A percentile compares a stretch with the other conserved stretches of the same genome.
Conservation (phyloP, 2,888 invertebrate genomes). For the Craniophora ligustri region DNA sequence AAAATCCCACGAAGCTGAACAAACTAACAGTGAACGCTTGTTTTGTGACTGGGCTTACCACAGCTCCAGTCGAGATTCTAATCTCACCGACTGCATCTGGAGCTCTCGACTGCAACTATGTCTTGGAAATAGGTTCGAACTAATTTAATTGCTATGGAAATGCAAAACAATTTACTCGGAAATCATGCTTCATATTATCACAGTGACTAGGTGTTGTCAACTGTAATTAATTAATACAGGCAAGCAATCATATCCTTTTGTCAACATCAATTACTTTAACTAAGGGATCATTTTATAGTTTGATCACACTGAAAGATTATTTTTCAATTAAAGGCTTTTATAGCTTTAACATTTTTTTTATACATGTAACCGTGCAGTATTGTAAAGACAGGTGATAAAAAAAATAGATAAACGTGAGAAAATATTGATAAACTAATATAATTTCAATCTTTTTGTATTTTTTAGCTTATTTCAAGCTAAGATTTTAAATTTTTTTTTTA, state of each 20-base stretch:
- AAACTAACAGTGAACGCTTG: constrained; percentile 28
- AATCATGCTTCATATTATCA: constrained; percentile 11
- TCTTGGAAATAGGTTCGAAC: constrained; percentile 26
- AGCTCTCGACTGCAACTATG: not conserved
- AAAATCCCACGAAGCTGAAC: constrained; percentile 17
- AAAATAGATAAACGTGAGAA: no score
- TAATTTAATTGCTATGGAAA: constrained; percentile 40
- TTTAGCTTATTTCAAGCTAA: no score
- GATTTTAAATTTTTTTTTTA: no score
- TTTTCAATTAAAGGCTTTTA: no score
- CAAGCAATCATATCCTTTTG: constrained; percentile 1
- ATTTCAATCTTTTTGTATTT: no score
- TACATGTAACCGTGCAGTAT: no score
- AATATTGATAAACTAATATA: no score
- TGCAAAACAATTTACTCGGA: constrained; percentile 11
- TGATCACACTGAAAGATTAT: no score
- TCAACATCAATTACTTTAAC: constrained; percentile 5
- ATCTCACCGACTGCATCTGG: constrained; percentile 23
- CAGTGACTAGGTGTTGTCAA: constrained; percentile 2
- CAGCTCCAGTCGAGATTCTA: constrained; percentile 20
- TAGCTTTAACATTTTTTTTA: no score
- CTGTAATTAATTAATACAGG: constrained; percentile 3
- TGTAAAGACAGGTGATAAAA: no score
- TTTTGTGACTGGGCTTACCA: constrained; percentile 22
- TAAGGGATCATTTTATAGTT: no score